These are phyloP conservation scores for Tetragonisca angustula DNA, from an alignment of 2,888 invertebrate genomes.

Conservation along the genomic window DNA sequence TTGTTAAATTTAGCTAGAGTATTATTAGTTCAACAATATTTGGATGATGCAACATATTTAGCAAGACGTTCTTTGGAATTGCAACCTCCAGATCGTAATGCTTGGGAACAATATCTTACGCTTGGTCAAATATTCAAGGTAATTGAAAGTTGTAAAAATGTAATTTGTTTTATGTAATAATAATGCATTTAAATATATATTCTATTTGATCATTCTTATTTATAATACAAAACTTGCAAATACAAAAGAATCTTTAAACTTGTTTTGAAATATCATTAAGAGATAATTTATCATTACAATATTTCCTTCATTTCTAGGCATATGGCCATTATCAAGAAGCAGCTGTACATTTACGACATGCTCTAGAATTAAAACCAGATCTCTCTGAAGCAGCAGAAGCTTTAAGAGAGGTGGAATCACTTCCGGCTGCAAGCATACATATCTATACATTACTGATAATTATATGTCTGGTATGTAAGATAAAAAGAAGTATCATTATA, in stretches of 20 bases:
- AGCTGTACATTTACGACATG: conserved; percentile 91
- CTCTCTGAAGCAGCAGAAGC: conserved; percentile 93
- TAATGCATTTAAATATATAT: neutral
- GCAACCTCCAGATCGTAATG: conserved; percentile 93
- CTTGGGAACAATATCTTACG: conserved; percentile 96
- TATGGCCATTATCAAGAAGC: conserved; percentile 96
- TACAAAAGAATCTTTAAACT: neutral
- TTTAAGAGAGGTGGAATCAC: conserved; percentile 92
- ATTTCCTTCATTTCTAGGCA: conserved; percentile 83
- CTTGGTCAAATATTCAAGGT: conserved; percentile 95
- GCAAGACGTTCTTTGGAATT: conserved; percentile 93
- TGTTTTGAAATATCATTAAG: conserved; percentile 12
- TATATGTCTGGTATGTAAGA: conserved; percentile 89
- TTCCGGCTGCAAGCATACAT: conserved; percentile 92
- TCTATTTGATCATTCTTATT: neutral
- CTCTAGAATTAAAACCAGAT: conserved; percentile 93
- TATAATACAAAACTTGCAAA: neutral
- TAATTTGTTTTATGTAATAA: neutral
- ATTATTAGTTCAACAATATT: conserved; percentile 93
- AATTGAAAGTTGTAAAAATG: conserved; percentile 14
- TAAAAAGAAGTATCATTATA: conserved; percentile 10
- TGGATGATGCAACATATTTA: conserved; percentile 95
- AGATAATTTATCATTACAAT: conserved; percentile 7
- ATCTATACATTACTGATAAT: conserved; percentile 95
- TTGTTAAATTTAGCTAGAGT: conserved; percentile 93